Percentiles rank a stretch among this genome's conserved stretches.
phyloP scores from a whole-genome alignment of 2,797 vertebrate genomes.

The Myotis pilosus region DNA sequence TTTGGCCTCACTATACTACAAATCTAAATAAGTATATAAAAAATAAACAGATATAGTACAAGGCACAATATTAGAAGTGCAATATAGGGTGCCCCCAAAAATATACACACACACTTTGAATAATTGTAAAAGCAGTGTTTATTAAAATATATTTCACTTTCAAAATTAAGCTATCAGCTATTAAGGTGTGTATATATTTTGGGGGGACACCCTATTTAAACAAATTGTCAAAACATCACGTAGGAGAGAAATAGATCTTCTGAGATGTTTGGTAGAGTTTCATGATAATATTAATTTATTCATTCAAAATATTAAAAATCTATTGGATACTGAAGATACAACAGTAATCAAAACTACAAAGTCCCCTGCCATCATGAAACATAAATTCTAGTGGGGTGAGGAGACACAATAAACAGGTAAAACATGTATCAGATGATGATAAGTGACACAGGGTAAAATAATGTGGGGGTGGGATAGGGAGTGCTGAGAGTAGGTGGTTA shows the following conservation, averaged over 20 bases:
- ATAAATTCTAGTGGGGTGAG: neutral
- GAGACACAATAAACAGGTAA: neutral
- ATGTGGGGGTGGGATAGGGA: neutral
- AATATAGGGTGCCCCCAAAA: neutral
- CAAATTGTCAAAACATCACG: neutral
- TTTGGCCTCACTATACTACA: neutral
- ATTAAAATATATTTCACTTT: too few species aligned
- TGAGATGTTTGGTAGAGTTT: neutral
- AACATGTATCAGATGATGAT: neutral
- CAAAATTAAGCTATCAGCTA: too few species aligned
- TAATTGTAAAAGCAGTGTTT: too few species aligned
- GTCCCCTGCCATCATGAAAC: neutral
- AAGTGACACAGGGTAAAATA: slow-evolving; percentile 5
- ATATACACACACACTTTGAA: too few species aligned
- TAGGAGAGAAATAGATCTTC: neutral
- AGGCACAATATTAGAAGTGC: neutral
- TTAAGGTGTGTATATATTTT: too few species aligned
- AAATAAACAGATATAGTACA: neutral
- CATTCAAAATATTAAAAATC: neutral
- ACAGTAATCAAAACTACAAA: neutral
- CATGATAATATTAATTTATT: neutral
- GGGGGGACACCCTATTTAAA: neutral
- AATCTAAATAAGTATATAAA: neutral
- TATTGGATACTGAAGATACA: neutral
- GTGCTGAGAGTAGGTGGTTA: neutral